phyloP scores from a whole-genome alignment of 2,113 vertebrate species.

The Mesitornis unicolor region DNA sequence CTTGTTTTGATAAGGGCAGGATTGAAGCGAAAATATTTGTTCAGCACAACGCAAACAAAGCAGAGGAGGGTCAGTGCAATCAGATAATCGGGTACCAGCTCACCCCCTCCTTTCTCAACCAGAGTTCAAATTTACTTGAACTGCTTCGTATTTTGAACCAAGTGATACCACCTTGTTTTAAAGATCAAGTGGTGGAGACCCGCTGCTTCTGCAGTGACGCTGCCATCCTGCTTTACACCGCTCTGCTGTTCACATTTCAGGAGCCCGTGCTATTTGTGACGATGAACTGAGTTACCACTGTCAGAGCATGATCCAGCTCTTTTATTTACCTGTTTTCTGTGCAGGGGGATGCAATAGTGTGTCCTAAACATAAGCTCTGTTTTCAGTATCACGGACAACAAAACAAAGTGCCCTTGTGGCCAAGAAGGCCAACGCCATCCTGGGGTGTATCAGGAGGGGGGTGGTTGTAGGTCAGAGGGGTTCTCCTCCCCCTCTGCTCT shows the following conservation, averaged over 20 bases:
- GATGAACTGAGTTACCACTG: background rate
- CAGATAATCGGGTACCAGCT: background rate
- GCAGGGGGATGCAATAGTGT: background rate
- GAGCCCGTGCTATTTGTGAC: background rate
- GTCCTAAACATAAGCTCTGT: background rate
- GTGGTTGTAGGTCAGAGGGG: too few relatives aligned
- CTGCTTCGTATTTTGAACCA: background rate
- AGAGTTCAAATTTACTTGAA: background rate
- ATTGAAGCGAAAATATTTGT: background rate
- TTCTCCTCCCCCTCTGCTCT: too few relatives aligned
- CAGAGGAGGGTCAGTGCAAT: background rate
- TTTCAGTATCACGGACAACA: background rate
- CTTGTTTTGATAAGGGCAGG: constrained; percentile 8
- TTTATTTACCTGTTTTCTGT: background rate
- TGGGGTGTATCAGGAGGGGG: too few relatives aligned
- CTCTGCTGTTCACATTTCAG: background rate
- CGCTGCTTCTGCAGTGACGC: background rate
- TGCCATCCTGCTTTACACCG: background rate
- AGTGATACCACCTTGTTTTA: background rate
- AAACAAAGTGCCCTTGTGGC: too few relatives aligned
- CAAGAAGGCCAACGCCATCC: too few relatives aligned
- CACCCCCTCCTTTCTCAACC: background rate
- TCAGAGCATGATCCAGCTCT: background rate
- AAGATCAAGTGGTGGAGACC: background rate
- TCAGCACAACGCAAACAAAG: background rate